These are phyloP conservation scores for Malurus elegans DNA, from an alignment of 2,113 vertebrate genomes.

Conservation along the genomic window DNA sequence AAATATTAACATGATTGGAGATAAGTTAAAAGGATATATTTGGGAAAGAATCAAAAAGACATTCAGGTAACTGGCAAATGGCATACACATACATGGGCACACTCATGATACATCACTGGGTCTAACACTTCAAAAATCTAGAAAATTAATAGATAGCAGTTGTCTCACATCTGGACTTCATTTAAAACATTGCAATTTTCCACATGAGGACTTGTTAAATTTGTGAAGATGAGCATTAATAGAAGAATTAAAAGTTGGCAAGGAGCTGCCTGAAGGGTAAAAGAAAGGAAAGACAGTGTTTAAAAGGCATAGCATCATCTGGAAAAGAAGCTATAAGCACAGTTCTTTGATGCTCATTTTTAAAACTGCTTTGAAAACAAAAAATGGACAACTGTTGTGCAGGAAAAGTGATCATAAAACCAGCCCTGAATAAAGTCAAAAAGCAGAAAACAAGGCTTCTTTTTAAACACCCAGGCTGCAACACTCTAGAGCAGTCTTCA, in stretches of 20 bases:
- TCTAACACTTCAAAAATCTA: background rate
- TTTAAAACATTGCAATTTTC: background rate
- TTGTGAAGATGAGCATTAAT: background rate
- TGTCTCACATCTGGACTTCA: slow-evolving; percentile 7
- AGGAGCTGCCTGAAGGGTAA: background rate
- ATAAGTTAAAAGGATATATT: background rate
- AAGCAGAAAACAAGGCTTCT: background rate
- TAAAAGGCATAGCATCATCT: background rate
- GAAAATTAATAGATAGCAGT: background rate
- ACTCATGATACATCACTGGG: background rate
- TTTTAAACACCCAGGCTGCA: background rate
- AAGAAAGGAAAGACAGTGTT: background rate
- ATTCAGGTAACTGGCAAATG: background rate
- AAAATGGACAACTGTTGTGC: background rate
- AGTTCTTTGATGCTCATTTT: background rate
- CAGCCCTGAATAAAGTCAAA: background rate
- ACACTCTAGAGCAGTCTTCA: background rate
- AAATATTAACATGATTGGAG: background rate
- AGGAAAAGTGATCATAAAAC: background rate
- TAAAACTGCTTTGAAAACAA: background rate
- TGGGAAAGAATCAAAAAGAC: background rate
- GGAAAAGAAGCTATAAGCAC: background rate
- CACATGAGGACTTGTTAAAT: background rate
- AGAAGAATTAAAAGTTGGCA: slow-evolving; percentile 14
- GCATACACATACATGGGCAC: background rate